Evolutionary conservation across 2,113 vertebrate genomes (phyloP).

Genomic region (Oreotrochilus melanogaster): DNA sequence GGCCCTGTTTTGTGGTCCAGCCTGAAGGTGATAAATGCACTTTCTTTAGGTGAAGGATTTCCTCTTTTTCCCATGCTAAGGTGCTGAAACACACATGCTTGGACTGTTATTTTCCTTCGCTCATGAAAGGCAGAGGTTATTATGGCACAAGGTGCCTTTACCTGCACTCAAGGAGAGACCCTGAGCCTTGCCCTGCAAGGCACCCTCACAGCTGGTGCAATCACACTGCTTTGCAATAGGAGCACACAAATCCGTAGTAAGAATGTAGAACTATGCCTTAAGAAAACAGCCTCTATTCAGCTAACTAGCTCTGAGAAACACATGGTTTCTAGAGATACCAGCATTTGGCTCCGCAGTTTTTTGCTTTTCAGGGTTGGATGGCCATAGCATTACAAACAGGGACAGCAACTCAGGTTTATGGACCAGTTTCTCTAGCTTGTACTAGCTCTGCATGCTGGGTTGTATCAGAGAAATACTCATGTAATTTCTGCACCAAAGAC

Average conservation of each 20-base stretch:
- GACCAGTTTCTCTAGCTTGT: neutral
- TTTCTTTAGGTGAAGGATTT: neutral
- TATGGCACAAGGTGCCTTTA: neutral
- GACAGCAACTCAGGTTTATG: conserved; percentile 27
- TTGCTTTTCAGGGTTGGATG: neutral
- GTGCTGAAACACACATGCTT: neutral
- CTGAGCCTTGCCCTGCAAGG: neutral
- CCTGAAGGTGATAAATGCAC: neutral
- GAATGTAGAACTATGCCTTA: neutral
- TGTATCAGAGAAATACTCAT: neutral
- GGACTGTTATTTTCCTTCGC: neutral
- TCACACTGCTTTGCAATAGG: neutral
- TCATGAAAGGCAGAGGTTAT: neutral
- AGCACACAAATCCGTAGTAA: neutral
- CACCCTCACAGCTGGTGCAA: neutral
- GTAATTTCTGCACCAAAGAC: neutral
- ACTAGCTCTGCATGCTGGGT: neutral
- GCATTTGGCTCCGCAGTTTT: neutral
- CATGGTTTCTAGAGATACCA: neutral
- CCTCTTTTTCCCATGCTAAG: neutral
- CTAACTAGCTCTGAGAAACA: neutral
- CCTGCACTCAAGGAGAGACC: rapidly evolving
- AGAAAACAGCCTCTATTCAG: neutral
- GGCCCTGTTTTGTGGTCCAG: neutral
- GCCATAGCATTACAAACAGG: conserved; percentile 38